phyloP scores from a whole-genome alignment of 2,797 vertebrate genomes.

The Myoxocephalus aenaeus region DNA sequence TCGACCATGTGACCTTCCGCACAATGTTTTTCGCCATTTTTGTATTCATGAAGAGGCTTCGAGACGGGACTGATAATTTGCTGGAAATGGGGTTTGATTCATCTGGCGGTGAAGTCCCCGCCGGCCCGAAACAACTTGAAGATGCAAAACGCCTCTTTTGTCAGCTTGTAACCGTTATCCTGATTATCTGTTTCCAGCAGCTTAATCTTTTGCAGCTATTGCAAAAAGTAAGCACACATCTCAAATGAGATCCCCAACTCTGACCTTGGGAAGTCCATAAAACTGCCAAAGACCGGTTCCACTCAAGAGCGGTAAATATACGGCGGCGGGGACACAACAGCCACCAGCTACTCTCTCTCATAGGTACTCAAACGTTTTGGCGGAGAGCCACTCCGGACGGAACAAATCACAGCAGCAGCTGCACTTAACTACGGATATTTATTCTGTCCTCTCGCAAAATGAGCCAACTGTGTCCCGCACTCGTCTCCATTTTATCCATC shows the following conservation, averaged over 20 bases:
- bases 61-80: conserved; percentile 10
- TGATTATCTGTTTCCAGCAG: conserved; percentile 51
- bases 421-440: conserved; percentile 44
- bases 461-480: conserved; percentile 39
- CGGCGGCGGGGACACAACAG: conserved; percentile 43
- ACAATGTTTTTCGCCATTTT: conserved; percentile 14
- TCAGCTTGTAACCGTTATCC: conserved; percentile 35
- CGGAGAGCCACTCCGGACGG: conserved; percentile 53
- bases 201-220: conserved; percentile 31
- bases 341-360: conserved; percentile 50
- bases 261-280: conserved; percentile 72
- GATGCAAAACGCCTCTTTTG: conserved; percentile 45
- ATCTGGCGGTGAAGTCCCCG: conserved; percentile 20
- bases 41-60: conserved; percentile 36
- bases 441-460: conserved; percentile 45
- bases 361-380: conserved; percentile 64
- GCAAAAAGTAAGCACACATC: conserved; percentile 52
- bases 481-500: conserved; percentile 21
- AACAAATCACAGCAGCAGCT: conserved; percentile 65
- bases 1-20: conserved; percentile 30
- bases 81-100: conserved; percentile 42
- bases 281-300: conserved; percentile 59
- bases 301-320: conserved; percentile 60
- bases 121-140: conserved; percentile 9
- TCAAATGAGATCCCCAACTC: conserved; percentile 60